phyloP scores from a whole-genome alignment of 64 coral and sea anemone genomes.

The Pocillopora verrucosa region DNA sequence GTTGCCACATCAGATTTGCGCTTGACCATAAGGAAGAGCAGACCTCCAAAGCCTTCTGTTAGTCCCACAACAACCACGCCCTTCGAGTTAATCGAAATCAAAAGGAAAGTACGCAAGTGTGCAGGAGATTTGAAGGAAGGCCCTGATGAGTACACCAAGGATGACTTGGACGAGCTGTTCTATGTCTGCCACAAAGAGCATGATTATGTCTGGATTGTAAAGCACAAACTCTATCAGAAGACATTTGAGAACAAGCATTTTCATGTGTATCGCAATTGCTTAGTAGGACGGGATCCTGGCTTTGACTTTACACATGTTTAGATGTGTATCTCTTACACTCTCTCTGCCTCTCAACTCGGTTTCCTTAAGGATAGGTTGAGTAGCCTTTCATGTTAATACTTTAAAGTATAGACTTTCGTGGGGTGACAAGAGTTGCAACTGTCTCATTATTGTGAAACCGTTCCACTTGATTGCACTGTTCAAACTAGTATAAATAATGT shows the following conservation, averaged over 20 bases:
- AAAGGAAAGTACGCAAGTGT: constrained; percentile 23
- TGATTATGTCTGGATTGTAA: constrained; percentile 43
- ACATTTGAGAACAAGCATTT: constrained; percentile 62
- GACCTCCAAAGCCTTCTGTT: too few relatives aligned
- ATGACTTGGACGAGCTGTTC: background rate
- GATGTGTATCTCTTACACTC: constrained; percentile 7
- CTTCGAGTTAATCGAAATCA: background rate
- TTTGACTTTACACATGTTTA: background rate
- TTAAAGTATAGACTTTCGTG: background rate
- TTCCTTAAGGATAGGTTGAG: background rate
- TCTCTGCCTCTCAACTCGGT: constrained; percentile 6
- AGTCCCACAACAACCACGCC: too few relatives aligned
- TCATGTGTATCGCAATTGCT: constrained; percentile 7
- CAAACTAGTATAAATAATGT: too few relatives aligned
- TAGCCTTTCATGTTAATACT: background rate
- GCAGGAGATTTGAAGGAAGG: constrained; percentile 33
- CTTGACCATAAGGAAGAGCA: too few relatives aligned
- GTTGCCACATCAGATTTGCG: too few relatives aligned
- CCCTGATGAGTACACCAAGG: constrained; percentile 8
- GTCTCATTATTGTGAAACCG: too few relatives aligned
- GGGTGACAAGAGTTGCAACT: background rate
- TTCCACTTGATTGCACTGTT: too few relatives aligned
- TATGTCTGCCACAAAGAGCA: constrained; percentile 38
- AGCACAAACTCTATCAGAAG: constrained; percentile 11
- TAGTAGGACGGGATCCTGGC: too few relatives aligned